A percentile compares a stretch with the other conserved stretches of the same genome.
These are phyloP conservation scores for Pipra filicauda DNA, from an alignment of 2,113 vertebrate species.

Conservation along the genomic window DNA sequence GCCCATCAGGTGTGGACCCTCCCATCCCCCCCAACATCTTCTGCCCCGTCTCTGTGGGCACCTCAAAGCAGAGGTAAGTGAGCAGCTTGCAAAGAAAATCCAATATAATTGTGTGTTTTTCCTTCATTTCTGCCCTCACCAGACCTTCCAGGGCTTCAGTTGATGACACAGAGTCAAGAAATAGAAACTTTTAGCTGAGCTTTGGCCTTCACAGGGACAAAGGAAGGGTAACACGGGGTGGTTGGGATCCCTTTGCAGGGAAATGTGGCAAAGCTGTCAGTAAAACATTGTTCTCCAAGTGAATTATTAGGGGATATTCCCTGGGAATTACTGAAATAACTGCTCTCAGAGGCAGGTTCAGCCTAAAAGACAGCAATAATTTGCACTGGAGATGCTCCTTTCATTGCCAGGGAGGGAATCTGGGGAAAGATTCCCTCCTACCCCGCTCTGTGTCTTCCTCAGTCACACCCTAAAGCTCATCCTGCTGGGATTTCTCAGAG, in stretches of 20 bases:
- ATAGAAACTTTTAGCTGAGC: background rate
- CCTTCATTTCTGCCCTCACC: background rate
- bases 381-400: background rate
- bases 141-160: background rate
- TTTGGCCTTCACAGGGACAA: background rate
- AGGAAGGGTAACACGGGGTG: accelerated
- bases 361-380: background rate
- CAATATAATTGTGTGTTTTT: background rate
- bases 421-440: background rate
- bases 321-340: background rate
- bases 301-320: background rate
- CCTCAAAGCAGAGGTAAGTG: background rate
- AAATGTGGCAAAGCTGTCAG: background rate
- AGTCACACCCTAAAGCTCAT: accelerated
- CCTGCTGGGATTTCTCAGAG: background rate
- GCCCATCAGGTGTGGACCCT: background rate
- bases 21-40: background rate
- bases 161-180: background rate
- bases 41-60: background rate
- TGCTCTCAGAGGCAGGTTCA: background rate
- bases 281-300: background rate
- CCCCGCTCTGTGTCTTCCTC: background rate
- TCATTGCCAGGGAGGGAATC: background rate
- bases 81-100: background rate
- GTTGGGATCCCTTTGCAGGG: background rate